A percentile compares a stretch with the other conserved stretches of the same genome.
Conservation (phyloP, 2,797 vertebrate species). For the Acipenser ruthenus region DNA sequence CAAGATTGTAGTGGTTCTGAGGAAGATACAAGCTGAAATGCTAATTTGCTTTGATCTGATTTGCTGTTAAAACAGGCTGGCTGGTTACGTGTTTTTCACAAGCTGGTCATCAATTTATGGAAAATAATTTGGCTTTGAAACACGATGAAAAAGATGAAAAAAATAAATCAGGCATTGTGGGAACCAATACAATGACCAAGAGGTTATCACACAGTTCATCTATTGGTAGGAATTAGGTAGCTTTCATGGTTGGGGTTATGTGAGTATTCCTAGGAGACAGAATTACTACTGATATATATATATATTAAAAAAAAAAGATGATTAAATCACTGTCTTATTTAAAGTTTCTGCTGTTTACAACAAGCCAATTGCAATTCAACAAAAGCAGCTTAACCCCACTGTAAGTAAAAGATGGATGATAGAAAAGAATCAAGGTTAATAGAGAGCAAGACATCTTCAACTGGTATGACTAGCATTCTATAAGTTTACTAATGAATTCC, state of each 20-base stretch:
- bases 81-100: too few species aligned
- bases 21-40: too few species aligned
- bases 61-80: too few species aligned
- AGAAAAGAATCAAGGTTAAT: neutral
- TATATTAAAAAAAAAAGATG: constrained; percentile 2
- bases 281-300: neutral
- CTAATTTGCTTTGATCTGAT: too few species aligned
- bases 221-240: neutral
- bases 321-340: constrained; percentile 3
- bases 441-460: neutral
- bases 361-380: neutral
- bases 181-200: neutral
- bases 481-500: constrained; percentile 2
- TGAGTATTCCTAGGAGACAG: neutral
- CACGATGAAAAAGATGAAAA: too few species aligned
- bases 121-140: too few species aligned
- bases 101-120: too few species aligned
- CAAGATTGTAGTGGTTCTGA: too few species aligned
- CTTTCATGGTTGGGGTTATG: constrained; percentile 3
- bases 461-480: neutral
- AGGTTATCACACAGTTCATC: neutral
- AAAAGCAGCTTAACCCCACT: neutral
- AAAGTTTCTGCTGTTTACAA: neutral
- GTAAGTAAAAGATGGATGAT: neutral
- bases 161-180: neutral